Evolutionary conservation across 2,888 invertebrate genomes (phyloP).

Genomic region (Timema cristinae): DNA sequence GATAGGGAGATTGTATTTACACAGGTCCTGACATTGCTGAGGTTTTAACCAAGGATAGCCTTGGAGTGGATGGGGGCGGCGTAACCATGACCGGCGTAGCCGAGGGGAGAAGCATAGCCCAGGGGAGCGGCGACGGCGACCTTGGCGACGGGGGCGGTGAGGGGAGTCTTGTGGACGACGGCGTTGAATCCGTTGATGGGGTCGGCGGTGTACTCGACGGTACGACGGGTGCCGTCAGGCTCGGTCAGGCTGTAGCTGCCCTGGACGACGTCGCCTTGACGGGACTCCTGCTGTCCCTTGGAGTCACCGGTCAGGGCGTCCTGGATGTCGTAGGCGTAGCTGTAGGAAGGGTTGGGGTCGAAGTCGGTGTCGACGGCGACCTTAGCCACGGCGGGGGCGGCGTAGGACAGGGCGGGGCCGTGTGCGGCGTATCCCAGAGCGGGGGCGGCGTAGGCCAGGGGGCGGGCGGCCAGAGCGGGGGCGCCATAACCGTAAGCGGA

Average conservation of each 20-base stretch:
- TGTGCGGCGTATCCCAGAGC: neutral
- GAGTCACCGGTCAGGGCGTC: slow-evolving; percentile 30
- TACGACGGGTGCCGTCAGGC: slow-evolving; percentile 29
- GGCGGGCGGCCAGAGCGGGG: neutral
- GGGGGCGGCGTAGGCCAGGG: slow-evolving; percentile 2
- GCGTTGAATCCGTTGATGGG: slow-evolving; percentile 28
- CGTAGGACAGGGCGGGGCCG: too few relatives aligned
- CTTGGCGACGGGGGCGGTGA: slow-evolving; percentile 22
- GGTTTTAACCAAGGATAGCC: slow-evolving; percentile 5
- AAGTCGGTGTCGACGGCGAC: slow-evolving; percentile 25
- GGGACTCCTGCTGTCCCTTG: slow-evolving; percentile 28
- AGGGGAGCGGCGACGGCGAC: slow-evolving; percentile 24
- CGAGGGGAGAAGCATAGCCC: slow-evolving; percentile 23
- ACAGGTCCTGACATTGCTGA: too few relatives aligned
- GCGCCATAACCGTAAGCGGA: neutral
- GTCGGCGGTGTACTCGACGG: slow-evolving; percentile 29
- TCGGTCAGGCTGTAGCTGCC: slow-evolving; percentile 28
- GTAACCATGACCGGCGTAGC: slow-evolving; percentile 19
- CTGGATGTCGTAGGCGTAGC: slow-evolving; percentile 29
- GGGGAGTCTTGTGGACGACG: slow-evolving; percentile 4
- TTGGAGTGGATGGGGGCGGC: slow-evolving; percentile 21
- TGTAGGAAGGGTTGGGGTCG: slow-evolving; percentile 30
- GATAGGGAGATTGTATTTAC: too few relatives aligned
- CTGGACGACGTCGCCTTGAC: slow-evolving; percentile 28
- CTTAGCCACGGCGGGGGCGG: slow-evolving; percentile 3